Evolutionary conservation across 1,140 invertebrate genomes (phyloP), one percentile per base, ranked within the genome.

Genomic region (Vollenhovia emeryi): DNA sequence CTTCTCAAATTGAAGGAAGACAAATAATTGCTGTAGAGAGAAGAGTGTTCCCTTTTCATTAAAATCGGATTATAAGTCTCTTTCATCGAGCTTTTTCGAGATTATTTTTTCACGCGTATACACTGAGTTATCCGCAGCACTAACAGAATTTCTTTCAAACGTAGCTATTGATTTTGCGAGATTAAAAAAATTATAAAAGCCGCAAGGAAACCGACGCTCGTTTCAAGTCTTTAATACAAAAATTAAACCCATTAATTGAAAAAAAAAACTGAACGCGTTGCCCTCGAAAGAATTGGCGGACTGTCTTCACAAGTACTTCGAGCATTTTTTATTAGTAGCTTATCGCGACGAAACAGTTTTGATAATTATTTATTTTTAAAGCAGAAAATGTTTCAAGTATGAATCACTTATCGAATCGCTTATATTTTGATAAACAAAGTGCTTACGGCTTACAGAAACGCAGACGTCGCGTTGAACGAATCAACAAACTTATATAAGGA

Each of bases 351-450:
- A 48, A 69, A 30, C 33, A 69, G 48, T 27, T 64, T 27, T 24
- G 0, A 52, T 71, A 21, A 69, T 50, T 30, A 48, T 69, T 69
- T 50, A 48, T 69, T 50, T 69, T 50, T 50, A 8, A 68, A 66
- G 0, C 4, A 30, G n/a, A n/a, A n/a, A n/a, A n/a, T n/a, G n/a
- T n/a, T n/a, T n/a, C n/a, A 68, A 30, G 8, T 48, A 24, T 27
- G 1, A 48, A 18, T 48, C 18, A 30, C 11, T 50, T 9, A 69
- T 50, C 27, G n/a, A 18, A 50, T 48, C 43, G n/a, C 0, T 69
- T 48, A 50, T 11, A 30, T 33, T 50, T 11, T 45, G 9, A 50
- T 52, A 27, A 48, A 52, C 33, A 21, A n/a, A 36, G 6, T 71
- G 15, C 9, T 33, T 30, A 11, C 33, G 33, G 30, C 21, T 36